phyloP scores from a whole-genome alignment of 2,888 invertebrate species.

The Chloroclystis v-ata region DNA sequence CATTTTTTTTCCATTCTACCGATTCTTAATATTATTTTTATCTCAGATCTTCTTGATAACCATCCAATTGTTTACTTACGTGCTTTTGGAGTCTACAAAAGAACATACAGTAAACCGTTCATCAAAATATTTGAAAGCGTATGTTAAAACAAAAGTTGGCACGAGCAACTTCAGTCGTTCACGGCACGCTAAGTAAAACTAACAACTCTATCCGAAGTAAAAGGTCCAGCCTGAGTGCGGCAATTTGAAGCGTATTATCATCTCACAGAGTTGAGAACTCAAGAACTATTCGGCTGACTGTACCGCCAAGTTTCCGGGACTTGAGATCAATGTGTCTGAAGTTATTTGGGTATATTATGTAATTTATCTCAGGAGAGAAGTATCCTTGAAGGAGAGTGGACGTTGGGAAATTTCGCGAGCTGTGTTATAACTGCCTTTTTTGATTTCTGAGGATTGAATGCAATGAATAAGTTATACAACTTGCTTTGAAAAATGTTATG shows the following conservation, averaged over 20 bases:
- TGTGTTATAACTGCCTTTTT: too few species aligned
- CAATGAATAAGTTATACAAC: too few species aligned
- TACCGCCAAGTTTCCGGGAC: constrained; percentile 6
- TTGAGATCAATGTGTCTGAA: constrained; percentile 1
- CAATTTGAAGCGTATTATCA: constrained; percentile 3
- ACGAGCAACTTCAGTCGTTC: constrained; percentile 12
- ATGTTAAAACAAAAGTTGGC: constrained; percentile 24
- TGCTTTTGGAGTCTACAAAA: too few species aligned
- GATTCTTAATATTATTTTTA: too few species aligned
- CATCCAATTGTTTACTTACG: too few species aligned
- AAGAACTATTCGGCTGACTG: constrained; percentile 3
- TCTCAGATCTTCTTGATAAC: too few species aligned
- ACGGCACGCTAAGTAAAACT: constrained; percentile 14
- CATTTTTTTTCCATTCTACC: too few species aligned
- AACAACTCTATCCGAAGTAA: constrained; percentile 7
- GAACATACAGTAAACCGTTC: background rate
- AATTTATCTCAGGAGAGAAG: background rate
- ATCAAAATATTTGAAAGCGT: constrained; percentile 12
- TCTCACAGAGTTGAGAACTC: background rate
- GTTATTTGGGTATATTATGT: background rate
- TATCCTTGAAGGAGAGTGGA: too few species aligned
- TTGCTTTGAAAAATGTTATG: too few species aligned
- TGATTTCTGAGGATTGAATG: too few species aligned
- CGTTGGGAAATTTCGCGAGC: too few species aligned
- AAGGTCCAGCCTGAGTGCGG: background rate